These are phyloP conservation scores for Hydrolagus colliei DNA, from an alignment of 2,797 vertebrate genomes.

Conservation along the genomic window DNA sequence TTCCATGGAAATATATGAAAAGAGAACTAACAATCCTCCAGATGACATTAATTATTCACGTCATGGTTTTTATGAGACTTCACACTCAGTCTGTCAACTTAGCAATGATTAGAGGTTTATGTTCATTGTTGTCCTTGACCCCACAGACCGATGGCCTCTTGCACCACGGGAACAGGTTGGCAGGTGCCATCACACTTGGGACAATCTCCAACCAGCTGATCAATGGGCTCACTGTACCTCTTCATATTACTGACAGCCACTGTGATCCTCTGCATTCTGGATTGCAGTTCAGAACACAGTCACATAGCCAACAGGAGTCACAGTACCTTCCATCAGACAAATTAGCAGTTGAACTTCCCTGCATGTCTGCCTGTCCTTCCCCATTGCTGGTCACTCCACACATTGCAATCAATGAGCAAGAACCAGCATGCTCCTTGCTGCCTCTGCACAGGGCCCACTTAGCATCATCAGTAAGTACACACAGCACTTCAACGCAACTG, in stretches of 20 bases:
- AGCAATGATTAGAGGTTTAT: neutral
- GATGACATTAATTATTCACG: no score
- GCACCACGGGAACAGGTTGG: slow-evolving; percentile 37
- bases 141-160: slow-evolving; percentile 50
- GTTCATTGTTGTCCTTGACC: neutral
- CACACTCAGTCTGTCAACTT: no score
- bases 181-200: slow-evolving; percentile 46
- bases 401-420: slow-evolving; percentile 42
- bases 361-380: slow-evolving; percentile 43
- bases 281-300: slow-evolving; percentile 52
- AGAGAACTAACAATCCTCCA: no score
- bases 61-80: no score
- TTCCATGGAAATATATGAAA: no score
- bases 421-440: slow-evolving; percentile 48
- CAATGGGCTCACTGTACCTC: slow-evolving; percentile 36
- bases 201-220: slow-evolving; percentile 42
- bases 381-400: slow-evolving; percentile 38
- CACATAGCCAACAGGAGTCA: slow-evolving; percentile 49
- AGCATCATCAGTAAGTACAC: slow-evolving; percentile 54
- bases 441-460: slow-evolving; percentile 41
- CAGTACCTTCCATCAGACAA: slow-evolving; percentile 55
- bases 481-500: slow-evolving; percentile 50
- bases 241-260: slow-evolving; percentile 32
- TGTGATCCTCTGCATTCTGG: slow-evolving; percentile 44
- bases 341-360: slow-evolving; percentile 43